phyloP scores from a whole-genome alignment of 2,888 invertebrate species.

The Gerris lacustris region DNA sequence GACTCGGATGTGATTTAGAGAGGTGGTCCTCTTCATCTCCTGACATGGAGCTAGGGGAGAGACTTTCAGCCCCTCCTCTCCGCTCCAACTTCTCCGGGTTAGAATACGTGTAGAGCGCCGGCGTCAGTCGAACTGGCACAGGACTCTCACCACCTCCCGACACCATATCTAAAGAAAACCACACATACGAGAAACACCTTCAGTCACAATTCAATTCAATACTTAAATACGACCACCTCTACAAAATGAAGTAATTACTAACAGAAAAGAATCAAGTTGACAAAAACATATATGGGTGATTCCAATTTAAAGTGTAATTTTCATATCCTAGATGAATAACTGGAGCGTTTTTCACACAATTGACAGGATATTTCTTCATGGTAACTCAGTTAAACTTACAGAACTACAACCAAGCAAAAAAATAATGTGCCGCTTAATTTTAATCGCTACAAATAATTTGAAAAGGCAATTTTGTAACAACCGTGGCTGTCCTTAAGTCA shows the following conservation, averaged over 20 bases:
- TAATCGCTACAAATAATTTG: no score
- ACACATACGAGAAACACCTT: slow-evolving; percentile 12
- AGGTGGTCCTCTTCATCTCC: not conserved
- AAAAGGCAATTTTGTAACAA: no score
- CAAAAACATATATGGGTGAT: no score
- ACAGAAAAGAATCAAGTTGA: no score
- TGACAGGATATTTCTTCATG: no score
- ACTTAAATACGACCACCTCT: slow-evolving; percentile 15
- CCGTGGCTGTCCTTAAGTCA: no score
- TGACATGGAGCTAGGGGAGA: not conserved
- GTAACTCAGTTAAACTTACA: no score
- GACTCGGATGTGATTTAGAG: not conserved
- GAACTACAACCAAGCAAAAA: no score
- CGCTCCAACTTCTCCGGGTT: slow-evolving; percentile 52
- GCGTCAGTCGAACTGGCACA: slow-evolving; percentile 57
- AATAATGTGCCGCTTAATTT: no score
- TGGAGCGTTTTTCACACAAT: no score
- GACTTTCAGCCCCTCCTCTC: slow-evolving; percentile 24
- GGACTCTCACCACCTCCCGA: slow-evolving; percentile 41
- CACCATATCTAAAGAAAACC: slow-evolving; percentile 17
- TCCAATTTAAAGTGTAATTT: no score
- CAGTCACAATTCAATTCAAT: slow-evolving; percentile 13
- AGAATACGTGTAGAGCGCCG: slow-evolving; percentile 65
- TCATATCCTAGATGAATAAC: no score
- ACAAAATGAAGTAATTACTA: slow-evolving; percentile 13